phyloP scores from a whole-genome alignment of 2,888 invertebrate genomes.

The Agrotis clavis region DNA sequence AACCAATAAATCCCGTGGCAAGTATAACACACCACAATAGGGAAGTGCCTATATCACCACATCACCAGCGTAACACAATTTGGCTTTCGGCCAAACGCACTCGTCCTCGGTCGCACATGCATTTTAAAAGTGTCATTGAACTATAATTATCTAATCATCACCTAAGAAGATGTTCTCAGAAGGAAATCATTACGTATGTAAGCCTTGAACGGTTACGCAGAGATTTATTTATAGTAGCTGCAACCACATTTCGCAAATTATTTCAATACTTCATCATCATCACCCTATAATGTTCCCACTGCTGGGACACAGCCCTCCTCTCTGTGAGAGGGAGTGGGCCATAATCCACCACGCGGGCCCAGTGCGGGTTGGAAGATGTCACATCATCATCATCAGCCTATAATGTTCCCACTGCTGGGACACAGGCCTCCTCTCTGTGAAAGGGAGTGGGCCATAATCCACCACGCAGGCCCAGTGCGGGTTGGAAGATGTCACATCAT shows the following conservation, averaged over 20 bases:
- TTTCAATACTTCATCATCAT: no score
- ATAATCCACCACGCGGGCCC: no score
- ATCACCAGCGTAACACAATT: constrained; percentile 38
- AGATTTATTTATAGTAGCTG: neutral
- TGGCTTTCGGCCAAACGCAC: constrained; percentile 65
- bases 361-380: no score
- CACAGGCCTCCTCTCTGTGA: no score
- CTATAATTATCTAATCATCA: constrained; percentile 68
- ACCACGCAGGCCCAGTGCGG: no score
- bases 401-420: no score
- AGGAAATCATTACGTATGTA: constrained; percentile 16
- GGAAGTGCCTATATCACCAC: constrained; percentile 51
- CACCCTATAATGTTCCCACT: no score
- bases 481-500: no score
- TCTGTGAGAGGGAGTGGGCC: no score
- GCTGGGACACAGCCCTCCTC: no score
- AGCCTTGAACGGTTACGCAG: neutral
- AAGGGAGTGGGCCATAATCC: no score
- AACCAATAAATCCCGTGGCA: neutral
- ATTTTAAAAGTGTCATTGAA: constrained; percentile 67
- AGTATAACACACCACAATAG: constrained; percentile 35
- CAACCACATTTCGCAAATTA: neutral
- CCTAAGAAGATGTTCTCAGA: constrained; percentile 22
- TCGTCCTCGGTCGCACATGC: constrained; percentile 54
- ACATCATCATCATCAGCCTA: no score